Evolutionary conservation across 2,797 vertebrate genomes (phyloP), one percentile per base, ranked within the genome.

Genomic region (Anas capensis): DNA sequence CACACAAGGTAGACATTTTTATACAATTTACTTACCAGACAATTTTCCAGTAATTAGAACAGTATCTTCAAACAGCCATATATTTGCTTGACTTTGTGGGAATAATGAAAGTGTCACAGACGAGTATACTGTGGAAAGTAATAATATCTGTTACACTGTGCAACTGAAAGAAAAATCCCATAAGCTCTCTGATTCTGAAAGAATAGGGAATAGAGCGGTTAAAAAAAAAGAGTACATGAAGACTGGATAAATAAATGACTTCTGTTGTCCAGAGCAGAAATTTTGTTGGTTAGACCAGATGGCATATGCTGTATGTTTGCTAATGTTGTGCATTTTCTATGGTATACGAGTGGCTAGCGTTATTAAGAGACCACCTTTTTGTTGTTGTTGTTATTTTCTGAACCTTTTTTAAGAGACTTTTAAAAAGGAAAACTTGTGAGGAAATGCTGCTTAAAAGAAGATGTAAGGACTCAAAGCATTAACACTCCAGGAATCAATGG

Each of bases 41-140:
- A 98, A 96, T 98, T 98, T 99, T 72, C 98, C 98, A 92, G 98
- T 98, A 96, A 99, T 98, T 94, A 99, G 97, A 93, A 99, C 95
- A 13, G 97, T 98, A 86, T 99, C 99, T 95, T 99, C 98, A 98
- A 99, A 99, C 27, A 99, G 97, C 99, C 99, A 99, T 93, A 99
- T 97, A 97, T 99, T 99, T 83, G 99, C 99, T 97, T 98, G 98
- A 91, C 97, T 99, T 97, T 98, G 97, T 42, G 98, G 97, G 31
- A 98, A 97, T 82, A 99, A 97, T 2, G 98, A 98, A 90, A 99
- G 95, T 0, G 98, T 99, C 94, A 99, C 98, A 3, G 98, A 99
- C 0, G 99, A 99, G 96, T 99, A 99, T 96, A 99, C 99, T 99
- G 97, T 53, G 86, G 71, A 84, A 97, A 97, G 96, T 5, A 12